phyloP scores from a whole-genome alignment of 2,113 vertebrate species.

The Cebus imitator region DNA sequence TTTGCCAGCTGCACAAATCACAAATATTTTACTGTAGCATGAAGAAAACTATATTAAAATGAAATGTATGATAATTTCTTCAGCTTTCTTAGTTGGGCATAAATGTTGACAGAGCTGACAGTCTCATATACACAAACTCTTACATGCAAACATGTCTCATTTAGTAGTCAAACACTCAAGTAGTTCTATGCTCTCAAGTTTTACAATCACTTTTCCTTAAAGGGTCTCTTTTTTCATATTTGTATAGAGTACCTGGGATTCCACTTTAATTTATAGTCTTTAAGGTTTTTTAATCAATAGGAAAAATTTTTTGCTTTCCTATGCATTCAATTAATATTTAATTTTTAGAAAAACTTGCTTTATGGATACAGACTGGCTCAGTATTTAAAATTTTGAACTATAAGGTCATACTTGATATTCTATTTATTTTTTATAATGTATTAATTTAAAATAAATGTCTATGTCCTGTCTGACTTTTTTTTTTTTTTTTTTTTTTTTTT shows the following conservation, averaged over 20 bases:
- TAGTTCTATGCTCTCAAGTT: neutral
- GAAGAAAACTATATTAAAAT: neutral
- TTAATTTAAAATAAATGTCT: neutral
- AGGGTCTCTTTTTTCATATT: neutral
- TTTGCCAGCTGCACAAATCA: neutral
- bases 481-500: too few relatives aligned
- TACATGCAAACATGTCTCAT: neutral
- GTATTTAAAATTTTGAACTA: neutral
- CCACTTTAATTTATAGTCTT: neutral
- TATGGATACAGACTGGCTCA: neutral
- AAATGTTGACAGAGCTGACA: constrained; percentile 28
- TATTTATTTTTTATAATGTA: neutral
- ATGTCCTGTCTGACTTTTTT: neutral
- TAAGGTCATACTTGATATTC: neutral
- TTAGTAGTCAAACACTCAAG: neutral
- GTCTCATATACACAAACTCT: neutral
- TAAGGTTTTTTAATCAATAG: neutral
- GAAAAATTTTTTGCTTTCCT: neutral
- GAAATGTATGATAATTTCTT: constrained; percentile 16
- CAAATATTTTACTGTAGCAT: constrained; percentile 13
- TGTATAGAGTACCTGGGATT: neutral
- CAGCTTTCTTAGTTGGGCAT: constrained; percentile 22
- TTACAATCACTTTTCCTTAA: neutral
- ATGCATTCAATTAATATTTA: neutral
- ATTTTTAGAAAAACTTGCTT: neutral